Evolutionary conservation across 2,113 vertebrate genomes (phyloP).

Genomic region (Fregata magnificens): DNA sequence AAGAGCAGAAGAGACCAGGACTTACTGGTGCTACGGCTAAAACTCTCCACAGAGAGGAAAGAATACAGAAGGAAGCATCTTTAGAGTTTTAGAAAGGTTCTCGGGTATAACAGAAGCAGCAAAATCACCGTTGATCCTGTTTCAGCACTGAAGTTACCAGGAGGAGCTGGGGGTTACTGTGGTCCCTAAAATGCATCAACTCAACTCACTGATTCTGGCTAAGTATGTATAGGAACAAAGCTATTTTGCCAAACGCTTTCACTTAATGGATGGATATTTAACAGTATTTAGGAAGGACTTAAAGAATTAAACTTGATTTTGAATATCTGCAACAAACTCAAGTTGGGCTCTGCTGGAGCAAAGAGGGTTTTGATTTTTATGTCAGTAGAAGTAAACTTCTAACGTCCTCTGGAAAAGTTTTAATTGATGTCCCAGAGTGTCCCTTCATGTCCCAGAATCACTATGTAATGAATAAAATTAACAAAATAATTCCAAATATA

Average conservation of each 20-base stretch:
- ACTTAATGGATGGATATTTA: background rate
- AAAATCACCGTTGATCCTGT: background rate
- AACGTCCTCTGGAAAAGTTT: background rate
- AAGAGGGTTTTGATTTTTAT: background rate
- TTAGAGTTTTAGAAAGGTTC: background rate
- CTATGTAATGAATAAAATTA: background rate
- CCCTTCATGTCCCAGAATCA: background rate
- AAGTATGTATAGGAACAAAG: background rate
- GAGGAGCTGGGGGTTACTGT: background rate
- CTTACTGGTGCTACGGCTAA: background rate
- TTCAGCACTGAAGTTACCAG: background rate
- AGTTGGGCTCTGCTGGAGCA: background rate
- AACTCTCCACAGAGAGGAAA: background rate
- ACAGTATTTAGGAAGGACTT: background rate
- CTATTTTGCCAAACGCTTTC: background rate
- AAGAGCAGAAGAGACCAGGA: background rate
- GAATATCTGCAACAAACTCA: background rate
- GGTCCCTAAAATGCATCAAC: background rate
- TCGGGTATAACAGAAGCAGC: background rate
- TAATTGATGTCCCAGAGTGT: constrained; percentile 10
- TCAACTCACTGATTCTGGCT: background rate
- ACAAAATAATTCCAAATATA: background rate
- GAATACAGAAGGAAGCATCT: background rate
- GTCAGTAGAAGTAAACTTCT: background rate
- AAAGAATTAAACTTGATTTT: background rate